Percentiles rank a stretch among this genome's conserved stretches.
Conservation (phyloP, 2,888 invertebrate genomes). For the Troilus luridus region DNA sequence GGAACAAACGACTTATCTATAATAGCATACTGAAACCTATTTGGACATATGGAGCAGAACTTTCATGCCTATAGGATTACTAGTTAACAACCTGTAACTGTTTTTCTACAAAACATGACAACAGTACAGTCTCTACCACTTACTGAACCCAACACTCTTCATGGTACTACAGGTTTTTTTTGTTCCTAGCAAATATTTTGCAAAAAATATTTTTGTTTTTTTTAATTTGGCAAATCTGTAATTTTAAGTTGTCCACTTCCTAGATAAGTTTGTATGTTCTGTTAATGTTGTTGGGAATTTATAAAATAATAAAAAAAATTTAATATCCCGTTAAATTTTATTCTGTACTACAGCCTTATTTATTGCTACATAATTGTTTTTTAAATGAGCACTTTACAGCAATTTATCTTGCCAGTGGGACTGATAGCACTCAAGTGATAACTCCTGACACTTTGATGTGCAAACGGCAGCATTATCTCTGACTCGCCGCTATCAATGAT, state of each 20-base stretch:
- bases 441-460: not conserved
- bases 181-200: no score
- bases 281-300: not conserved
- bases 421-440: not conserved
- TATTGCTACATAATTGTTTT: conserved; percentile 2
- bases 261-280: not conserved
- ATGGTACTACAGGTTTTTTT: no score
- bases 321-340: not conserved
- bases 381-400: conserved; percentile 16
- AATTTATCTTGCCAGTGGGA: not conserved
- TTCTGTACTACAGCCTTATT: not conserved
- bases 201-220: no score
- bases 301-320: not conserved
- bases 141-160: no score
- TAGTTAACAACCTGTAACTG: no score
- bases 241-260: not conserved
- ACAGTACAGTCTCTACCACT: no score
- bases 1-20: no score
- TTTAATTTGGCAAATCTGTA: not conserved
- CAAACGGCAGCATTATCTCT: not conserved
- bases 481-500: not conserved
- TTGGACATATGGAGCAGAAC: no score
- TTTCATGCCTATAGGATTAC: no score
- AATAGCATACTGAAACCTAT: no score
- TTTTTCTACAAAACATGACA: no score